phyloP scores from a whole-genome alignment of 2,797 vertebrate species.

The Pristis pectinata region DNA sequence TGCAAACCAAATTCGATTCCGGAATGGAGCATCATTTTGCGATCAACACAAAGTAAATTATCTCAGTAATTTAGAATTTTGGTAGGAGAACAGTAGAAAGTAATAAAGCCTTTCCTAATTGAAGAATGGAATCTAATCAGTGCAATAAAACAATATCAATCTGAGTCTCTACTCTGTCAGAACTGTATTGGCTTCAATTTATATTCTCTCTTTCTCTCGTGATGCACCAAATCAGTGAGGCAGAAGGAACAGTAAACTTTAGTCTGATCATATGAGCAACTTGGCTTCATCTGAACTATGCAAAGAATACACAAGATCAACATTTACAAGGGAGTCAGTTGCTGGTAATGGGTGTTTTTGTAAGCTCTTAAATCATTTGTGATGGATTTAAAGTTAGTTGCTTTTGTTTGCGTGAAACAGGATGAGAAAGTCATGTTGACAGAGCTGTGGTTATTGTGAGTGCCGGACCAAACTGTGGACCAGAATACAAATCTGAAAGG shows the following conservation, averaged over 20 bases:
- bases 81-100: background rate
- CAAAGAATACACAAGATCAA: constrained; percentile 64
- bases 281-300: constrained; percentile 68
- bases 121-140: background rate
- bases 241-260: constrained; percentile 66
- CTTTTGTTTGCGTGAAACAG: constrained; percentile 60
- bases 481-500: background rate
- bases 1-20: background rate
- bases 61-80: background rate
- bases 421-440: constrained; percentile 57
- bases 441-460: constrained; percentile 53
- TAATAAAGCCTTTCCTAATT: background rate
- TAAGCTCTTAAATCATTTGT: constrained; percentile 68
- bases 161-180: background rate
- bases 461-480: background rate
- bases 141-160: background rate
- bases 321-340: constrained; percentile 49
- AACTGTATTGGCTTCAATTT: constrained; percentile 55
- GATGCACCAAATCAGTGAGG: constrained; percentile 62
- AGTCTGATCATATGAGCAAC: constrained; percentile 64
- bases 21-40: background rate
- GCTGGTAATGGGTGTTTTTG: constrained; percentile 70
- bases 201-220: constrained; percentile 61
- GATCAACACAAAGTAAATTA: background rate
- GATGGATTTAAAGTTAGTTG: constrained; percentile 57